Evolutionary conservation across 2,113 vertebrate genomes (phyloP), one percentile per base, ranked within the genome.

Genomic region (Zeus faber): DNA sequence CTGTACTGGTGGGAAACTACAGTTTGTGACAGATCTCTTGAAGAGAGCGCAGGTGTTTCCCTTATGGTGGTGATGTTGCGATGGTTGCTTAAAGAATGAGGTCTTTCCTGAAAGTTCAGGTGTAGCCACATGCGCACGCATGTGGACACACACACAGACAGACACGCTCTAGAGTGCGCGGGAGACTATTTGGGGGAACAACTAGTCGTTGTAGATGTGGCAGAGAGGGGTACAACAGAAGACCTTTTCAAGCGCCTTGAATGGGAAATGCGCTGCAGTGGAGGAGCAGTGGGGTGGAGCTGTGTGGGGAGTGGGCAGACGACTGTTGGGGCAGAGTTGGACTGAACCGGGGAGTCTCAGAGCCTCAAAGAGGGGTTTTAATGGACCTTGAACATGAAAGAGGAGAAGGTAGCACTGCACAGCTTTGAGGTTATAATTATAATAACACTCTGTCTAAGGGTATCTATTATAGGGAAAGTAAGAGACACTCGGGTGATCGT

Each of bases 301-400:
- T 37, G 33, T 14, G 33, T 37, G 33, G 33, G 33, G 72, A 5
- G 11, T 55, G 65, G n/a, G n/a, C n/a, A n/a, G n/a, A n/a, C n/a
- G n/a, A n/a, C n/a, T n/a, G n/a, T n/a, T n/a, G n/a, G 24, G 58
- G 69, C 18, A 37, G 1, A 9, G n/a, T n/a, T n/a, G 21, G 13
- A 13, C 13, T 50, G 33, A 70, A 37, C 39, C 18, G n/a, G n/a
- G n/a, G n/a, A n/a, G n/a, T n/a, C n/a, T n/a, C n/a, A n/a, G n/a
- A 41, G 25, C 52, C 26, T 13, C 49, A 63, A 39, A 66, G 61
- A 64, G 62, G n/a, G 44, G 47, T 29, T 78, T 26, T 60, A 72
- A 76, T 72, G 65, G 74, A 69, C 1, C 65, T 57, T 43, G 54
- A 77, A 72, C 55, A 75, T 73, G 66, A 81, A 77, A 76, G 67